Percentiles rank a stretch among this genome's conserved stretches.
Evolutionary conservation across 2,888 invertebrate genomes (phyloP).

Genomic region (Cephalotes varians): DNA sequence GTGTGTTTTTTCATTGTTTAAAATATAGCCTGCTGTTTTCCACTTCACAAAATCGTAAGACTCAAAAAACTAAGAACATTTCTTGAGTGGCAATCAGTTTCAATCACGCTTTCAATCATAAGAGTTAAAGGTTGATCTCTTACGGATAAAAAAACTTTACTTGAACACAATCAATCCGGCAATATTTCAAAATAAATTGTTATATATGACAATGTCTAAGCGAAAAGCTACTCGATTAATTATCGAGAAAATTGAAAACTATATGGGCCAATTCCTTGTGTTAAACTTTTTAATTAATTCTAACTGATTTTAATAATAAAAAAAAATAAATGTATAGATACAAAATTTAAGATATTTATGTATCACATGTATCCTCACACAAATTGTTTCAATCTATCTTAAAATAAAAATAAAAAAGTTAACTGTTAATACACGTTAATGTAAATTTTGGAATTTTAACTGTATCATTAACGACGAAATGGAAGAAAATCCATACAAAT

Average conservation of each 20-base stretch:
- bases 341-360: not conserved
- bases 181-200: constrained; percentile 38
- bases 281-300: not conserved
- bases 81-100: constrained; percentile 28
- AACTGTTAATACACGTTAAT: constrained; percentile 4
- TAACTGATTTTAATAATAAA: not conserved
- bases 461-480: not conserved
- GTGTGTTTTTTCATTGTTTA: not conserved
- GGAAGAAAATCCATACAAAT: constrained; percentile 66
- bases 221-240: not conserved
- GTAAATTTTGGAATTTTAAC: constrained; percentile 1
- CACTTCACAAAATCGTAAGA: constrained; percentile 2
- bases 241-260: constrained; percentile 1
- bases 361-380: not conserved
- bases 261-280: not conserved
- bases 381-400: not conserved
- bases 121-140: not conserved
- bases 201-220: not conserved
- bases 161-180: not conserved
- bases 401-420: not conserved
- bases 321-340: not conserved
- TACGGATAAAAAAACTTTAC: constrained; percentile 15
- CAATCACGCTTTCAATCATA: no score
- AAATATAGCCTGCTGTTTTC: not conserved
- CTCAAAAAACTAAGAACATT: constrained; percentile 26